phyloP scores from a whole-genome alignment of 2,797 vertebrate genomes.

The Fundulus diaphanus region DNA sequence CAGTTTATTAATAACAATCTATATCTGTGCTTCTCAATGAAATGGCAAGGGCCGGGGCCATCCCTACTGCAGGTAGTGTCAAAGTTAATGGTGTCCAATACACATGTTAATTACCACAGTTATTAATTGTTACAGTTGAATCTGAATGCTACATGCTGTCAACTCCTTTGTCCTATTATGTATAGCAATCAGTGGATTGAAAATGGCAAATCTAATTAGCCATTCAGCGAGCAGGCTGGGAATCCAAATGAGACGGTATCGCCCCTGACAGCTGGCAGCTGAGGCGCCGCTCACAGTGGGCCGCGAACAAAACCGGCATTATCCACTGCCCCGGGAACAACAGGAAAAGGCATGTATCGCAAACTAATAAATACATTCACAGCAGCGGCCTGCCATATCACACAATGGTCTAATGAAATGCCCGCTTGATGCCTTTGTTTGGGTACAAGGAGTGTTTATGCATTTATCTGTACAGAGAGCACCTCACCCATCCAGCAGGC shows the following conservation, averaged over 20 bases:
- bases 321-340: conserved; percentile 79
- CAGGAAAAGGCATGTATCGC: conserved; percentile 82
- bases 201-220: conserved; percentile 96
- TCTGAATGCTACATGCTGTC: conserved; percentile 91
- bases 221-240: conserved; percentile 87
- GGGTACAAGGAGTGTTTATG: conserved; percentile 83
- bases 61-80: conserved; percentile 92
- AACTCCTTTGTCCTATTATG: conserved; percentile 89
- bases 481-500: conserved; percentile 55
- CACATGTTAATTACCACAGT: conserved; percentile 94
- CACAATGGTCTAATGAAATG: conserved; percentile 85
- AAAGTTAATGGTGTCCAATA: conserved; percentile 89
- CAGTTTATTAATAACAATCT: conserved; percentile 99
- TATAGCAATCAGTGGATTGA: conserved; percentile 92
- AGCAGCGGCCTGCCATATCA: conserved; percentile 81
- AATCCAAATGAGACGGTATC: conserved; percentile 83
- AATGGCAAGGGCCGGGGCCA: conserved; percentile 84
- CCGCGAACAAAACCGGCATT: conserved; percentile 81
- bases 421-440: conserved; percentile 83
- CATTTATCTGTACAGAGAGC: conserved; percentile 76
- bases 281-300: conserved; percentile 82
- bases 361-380: conserved; percentile 87
- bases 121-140: conserved; percentile 98
- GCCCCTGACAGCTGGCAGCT: conserved; percentile 89
- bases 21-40: conserved; percentile 85